Evolutionary conservation across 2,797 vertebrate genomes (phyloP).

Genomic region (Stomatorhinus walkeri): DNA sequence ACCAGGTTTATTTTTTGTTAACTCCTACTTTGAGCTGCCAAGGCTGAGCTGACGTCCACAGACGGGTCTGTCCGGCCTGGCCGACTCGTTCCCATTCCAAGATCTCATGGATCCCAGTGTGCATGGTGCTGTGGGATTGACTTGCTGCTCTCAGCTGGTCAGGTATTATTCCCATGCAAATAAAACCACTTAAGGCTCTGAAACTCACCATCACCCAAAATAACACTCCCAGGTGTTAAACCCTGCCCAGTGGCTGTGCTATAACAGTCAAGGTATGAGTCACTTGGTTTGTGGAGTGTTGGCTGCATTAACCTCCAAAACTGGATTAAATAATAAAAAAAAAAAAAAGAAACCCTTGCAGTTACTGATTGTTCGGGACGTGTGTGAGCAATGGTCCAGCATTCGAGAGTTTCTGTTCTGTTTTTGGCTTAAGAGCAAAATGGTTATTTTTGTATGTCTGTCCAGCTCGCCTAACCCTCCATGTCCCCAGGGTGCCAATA

Average conservation of each 20-base stretch:
- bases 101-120: background rate
- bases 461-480: background rate
- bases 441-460: background rate
- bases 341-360: background rate
- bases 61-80: background rate
- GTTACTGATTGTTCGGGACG: background rate
- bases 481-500: background rate
- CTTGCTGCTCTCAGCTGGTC: background rate
- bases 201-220: background rate
- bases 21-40: background rate
- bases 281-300: background rate
- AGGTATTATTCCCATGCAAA: background rate
- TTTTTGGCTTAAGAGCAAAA: background rate
- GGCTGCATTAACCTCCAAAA: background rate
- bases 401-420: background rate
- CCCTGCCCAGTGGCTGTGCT: background rate
- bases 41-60: background rate
- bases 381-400: background rate
- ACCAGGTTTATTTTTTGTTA: constrained; percentile 12
- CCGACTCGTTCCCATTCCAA: background rate
- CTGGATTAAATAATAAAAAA: background rate
- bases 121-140: background rate
- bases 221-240: background rate
- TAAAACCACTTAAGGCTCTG: background rate
- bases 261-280: constrained; percentile 6